Evolutionary conservation across 2,113 vertebrate species (phyloP), one percentile per base, ranked within the genome.

Genomic region (Ciconia stormi): DNA sequence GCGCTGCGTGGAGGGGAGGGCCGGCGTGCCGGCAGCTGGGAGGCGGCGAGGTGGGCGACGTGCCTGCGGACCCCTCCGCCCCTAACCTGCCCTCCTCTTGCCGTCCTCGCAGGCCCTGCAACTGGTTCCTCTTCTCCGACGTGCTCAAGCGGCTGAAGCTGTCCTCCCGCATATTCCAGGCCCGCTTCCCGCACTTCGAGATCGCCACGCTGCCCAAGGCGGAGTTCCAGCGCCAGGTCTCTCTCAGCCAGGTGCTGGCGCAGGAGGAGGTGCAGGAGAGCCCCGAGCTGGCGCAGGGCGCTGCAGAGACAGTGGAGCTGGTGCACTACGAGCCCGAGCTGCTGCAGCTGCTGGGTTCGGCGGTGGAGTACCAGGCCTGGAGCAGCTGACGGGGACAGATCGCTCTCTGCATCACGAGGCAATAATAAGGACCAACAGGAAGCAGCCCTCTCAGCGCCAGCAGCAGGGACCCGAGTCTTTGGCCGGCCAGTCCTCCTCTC

Each of bases 111-210:
- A 99, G 99, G 66, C 99, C 99, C 92, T 99, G 99, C 97, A 99
- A 99, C 98, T 99, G 99, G 99, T 99, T 99, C 97, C 98, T 99
- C 74, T 98, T 99, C 97, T 97, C 98, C 0, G 99, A 99, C 3
- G 99, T 99, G 83, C 98, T 99, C 50, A 99, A 99, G 98, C 98
- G 99, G 21, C 98, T 99, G 90, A 99, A 99, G 98, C 98, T 99
- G 91, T 99, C 99, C 3, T 98, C 99, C 2, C 98, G 99, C 95
- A 99, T 99, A 94, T 99, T 99, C 97, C 98, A 99, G 86, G 99
- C 99, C 2, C 99, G 99, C 23, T 99, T 99, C 97, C 99, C 99
- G 0, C 99, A 99, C 97, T 96, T 99, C 32, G 99, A 99, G 98
- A 97, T 99, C n/a, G 98, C 98, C 96, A 98, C 98, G 88, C 84